These are phyloP conservation scores for Phalacrocorax pelagicus DNA, from an alignment of 2,113 vertebrate genomes.

Conservation along the genomic window DNA sequence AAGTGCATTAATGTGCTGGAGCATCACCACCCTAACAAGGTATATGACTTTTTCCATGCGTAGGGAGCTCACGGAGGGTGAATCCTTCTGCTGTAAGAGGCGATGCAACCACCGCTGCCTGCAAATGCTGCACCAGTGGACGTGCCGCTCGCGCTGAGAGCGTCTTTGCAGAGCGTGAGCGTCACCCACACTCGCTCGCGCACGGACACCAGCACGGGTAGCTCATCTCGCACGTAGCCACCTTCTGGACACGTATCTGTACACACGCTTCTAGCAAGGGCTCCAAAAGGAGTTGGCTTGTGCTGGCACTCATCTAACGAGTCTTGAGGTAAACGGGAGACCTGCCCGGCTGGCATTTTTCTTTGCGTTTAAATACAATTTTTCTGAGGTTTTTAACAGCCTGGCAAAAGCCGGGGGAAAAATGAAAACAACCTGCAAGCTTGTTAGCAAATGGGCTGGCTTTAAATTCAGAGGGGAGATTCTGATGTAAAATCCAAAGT, in stretches of 20 bases:
- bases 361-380: not conserved
- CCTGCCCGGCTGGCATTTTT: not conserved
- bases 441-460: not conserved
- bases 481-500: not conserved
- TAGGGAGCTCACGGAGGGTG: not conserved
- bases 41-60: not conserved
- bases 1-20: not conserved
- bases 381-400: not conserved
- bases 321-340: not conserved
- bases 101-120: not conserved
- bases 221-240: not conserved
- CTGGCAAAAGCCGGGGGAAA: not conserved
- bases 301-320: not conserved
- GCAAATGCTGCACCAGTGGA: not conserved
- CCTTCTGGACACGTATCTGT: rapidly evolving
- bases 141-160: too few species aligned
- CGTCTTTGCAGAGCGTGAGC: rapidly evolving
- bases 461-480: not conserved
- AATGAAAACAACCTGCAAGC: not conserved
- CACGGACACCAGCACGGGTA: rapidly evolving
- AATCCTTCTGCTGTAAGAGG: not conserved
- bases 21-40: not conserved
- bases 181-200: rapidly evolving
- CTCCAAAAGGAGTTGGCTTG: not conserved
- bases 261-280: not conserved